Percentiles rank a stretch among this genome's conserved stretches.
phyloP scores from a whole-genome alignment of 2,113 vertebrate species.

The Parus major region DNA sequence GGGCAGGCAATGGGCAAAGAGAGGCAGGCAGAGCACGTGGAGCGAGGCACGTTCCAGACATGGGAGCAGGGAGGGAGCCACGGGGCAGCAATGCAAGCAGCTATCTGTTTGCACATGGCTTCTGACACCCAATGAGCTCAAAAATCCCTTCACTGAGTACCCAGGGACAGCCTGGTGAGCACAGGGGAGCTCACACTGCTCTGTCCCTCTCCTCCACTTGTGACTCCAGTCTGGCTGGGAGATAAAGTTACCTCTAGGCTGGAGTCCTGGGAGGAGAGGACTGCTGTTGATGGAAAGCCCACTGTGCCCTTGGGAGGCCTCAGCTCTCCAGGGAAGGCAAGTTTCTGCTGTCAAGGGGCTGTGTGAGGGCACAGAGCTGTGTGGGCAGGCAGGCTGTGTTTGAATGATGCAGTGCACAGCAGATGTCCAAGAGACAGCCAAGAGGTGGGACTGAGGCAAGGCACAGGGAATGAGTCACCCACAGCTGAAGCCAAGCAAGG shows the following conservation, averaged over 20 bases:
- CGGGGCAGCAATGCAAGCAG: not conserved
- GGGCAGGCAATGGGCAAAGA: not conserved
- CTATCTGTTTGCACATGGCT: not conserved
- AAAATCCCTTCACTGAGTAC: not conserved
- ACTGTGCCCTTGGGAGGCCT: not conserved
- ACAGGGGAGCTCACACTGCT: not conserved
- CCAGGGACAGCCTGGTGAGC: not conserved
- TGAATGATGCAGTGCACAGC: not conserved
- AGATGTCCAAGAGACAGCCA: slow-evolving; percentile 37
- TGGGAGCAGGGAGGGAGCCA: not conserved
- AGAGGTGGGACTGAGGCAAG: slow-evolving; percentile 27
- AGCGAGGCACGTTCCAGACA: accelerated
- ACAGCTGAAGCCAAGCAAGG: slow-evolving; percentile 1
- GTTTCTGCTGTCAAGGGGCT: not conserved
- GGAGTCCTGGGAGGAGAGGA: not conserved
- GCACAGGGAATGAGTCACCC: slow-evolving; percentile 18
- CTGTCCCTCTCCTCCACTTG: not conserved
- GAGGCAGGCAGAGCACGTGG: not conserved
- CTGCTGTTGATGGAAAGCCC: not conserved
- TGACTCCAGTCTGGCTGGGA: not conserved
- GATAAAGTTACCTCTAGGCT: not conserved
- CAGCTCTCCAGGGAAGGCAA: not conserved
- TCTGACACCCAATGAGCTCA: not conserved
- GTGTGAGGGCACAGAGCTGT: not conserved
- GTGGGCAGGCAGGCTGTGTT: not conserved